Evolutionary conservation across 1,140 invertebrate species (phyloP), one percentile per base, ranked within the genome.

Genomic region (Euschistus heros): DNA sequence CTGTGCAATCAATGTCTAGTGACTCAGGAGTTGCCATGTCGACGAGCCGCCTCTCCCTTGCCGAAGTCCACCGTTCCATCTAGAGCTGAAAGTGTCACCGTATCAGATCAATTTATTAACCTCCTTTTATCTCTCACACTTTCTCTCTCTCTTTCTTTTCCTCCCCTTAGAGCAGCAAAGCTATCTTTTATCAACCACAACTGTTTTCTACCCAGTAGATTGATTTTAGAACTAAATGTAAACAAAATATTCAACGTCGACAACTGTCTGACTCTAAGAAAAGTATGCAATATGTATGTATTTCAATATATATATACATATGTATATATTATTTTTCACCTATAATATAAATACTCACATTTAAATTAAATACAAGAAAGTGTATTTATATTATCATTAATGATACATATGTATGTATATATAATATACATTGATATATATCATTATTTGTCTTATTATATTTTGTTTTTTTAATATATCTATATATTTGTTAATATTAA

Each of bases 11-110:
- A 70, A 76, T 77, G 54, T 86, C 83, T 74, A 88, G 84, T 70
- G 87, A 89, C 78, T 87, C 86, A 72, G 87, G 87, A 65, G 85
- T 89, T 67, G 83, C 85, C 60, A 85, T 86, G 76, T 85, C 81
- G 72, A 86, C 84, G 70, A 83, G 83, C 73, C 82, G 84, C 73
- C 80, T 86, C 71, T 84, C 81, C 68, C 78, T 79, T 75, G 82
- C 80, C 68, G 77, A 73, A 71, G 79, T 78, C 74, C 74, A 74
- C 59, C 52, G 68, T 33, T 65, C 65, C 66, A 46, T 60, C 22
- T 22, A 57, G 44, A 37, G 13, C 37, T 42, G 18, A 30, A 17
- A 47, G 13, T 54, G 13, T n/a, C 27, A 54, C 55, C 17, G 30
- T n/a, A n/a, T 22, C 55, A 59, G 55, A n/a, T 24, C 24, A 22